Conservation (phyloP, 1,140 invertebrate genomes). For the Drosophila setifemur region DNA sequence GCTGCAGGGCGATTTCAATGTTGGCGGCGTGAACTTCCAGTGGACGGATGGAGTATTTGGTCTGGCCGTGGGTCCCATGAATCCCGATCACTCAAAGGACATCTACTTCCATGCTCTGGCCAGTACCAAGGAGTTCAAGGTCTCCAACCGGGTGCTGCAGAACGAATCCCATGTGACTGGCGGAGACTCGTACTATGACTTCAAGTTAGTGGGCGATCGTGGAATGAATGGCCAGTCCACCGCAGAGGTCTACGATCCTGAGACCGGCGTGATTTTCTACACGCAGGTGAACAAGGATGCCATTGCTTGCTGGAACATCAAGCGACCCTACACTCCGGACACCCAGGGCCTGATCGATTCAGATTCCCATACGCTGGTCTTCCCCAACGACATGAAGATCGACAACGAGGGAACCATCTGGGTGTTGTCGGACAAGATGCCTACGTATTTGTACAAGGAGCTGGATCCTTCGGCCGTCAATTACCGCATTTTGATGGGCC, state of each 20-base stretch:
- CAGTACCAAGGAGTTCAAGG: slow-evolving; percentile 89
- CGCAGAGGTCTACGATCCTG: slow-evolving; percentile 88
- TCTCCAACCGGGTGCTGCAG: slow-evolving; percentile 87
- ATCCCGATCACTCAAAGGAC: slow-evolving; percentile 85
- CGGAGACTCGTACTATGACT: slow-evolving; percentile 86
- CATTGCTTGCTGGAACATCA: slow-evolving; percentile 89
- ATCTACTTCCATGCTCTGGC: slow-evolving; percentile 90
- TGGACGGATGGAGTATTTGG: slow-evolving; percentile 91
- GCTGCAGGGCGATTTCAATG: slow-evolving; percentile 87
- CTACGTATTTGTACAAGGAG: slow-evolving; percentile 85
- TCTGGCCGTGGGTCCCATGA: slow-evolving; percentile 85
- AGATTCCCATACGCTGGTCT: slow-evolving; percentile 86
- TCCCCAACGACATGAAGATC: slow-evolving; percentile 87
- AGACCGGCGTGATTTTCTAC: slow-evolving; percentile 89
- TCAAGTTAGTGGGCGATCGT: slow-evolving; percentile 87
- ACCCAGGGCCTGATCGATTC: slow-evolving; percentile 86
- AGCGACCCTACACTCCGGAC: slow-evolving; percentile 85
- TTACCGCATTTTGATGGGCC: slow-evolving; percentile 85
- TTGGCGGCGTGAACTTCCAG: slow-evolving; percentile 89
- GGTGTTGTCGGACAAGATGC: slow-evolving; percentile 87
- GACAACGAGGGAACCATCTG: slow-evolving; percentile 85
- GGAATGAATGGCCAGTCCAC: slow-evolving; percentile 89
- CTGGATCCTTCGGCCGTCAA: slow-evolving; percentile 85
- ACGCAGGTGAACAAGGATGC: slow-evolving; percentile 86
- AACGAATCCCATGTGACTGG: slow-evolving; percentile 86